A percentile compares a stretch with the other conserved stretches of the same genome.
phyloP scores from a whole-genome alignment of 2,797 vertebrate genomes.

The Dendrocincla tyrannina region DNA sequence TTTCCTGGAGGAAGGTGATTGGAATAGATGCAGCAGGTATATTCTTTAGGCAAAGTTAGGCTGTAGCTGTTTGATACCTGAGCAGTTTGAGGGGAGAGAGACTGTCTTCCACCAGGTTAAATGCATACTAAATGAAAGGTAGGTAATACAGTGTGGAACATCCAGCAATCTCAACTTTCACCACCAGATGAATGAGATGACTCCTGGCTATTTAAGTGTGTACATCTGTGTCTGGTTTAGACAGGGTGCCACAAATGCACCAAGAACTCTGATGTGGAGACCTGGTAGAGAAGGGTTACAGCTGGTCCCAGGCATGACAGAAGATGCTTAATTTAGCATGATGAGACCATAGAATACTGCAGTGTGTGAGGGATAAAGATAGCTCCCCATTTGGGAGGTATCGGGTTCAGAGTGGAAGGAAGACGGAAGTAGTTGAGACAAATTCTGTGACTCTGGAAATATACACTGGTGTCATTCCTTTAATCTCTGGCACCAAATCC shows the following conservation, averaged over 20 bases:
- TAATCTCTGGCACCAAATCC: neutral
- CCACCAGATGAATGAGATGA: neutral
- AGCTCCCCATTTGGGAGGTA: neutral
- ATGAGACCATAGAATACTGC: neutral
- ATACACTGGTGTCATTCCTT: neutral
- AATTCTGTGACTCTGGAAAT: neutral
- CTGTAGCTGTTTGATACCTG: neutral
- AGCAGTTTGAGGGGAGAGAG: neutral
- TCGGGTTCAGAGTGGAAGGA: neutral
- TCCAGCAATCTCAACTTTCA: neutral
- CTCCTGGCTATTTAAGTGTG: neutral
- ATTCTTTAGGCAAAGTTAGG: neutral
- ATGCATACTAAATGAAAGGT: neutral
- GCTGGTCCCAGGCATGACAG: neutral
- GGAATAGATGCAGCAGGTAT: neutral
- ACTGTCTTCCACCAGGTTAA: neutral
- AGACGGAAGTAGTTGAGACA: neutral
- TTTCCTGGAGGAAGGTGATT: neutral
- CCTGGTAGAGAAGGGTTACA: neutral
- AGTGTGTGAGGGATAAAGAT: neutral
- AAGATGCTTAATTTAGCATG: conserved; percentile 35
- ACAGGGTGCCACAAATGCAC: accelerated
- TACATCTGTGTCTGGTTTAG: neutral
- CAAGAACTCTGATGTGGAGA: neutral
- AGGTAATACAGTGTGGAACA: accelerated